Evolutionary conservation across 2,113 vertebrate species (phyloP), one percentile per base, ranked within the genome.

Genomic region (Montifringilla adamsi): DNA sequence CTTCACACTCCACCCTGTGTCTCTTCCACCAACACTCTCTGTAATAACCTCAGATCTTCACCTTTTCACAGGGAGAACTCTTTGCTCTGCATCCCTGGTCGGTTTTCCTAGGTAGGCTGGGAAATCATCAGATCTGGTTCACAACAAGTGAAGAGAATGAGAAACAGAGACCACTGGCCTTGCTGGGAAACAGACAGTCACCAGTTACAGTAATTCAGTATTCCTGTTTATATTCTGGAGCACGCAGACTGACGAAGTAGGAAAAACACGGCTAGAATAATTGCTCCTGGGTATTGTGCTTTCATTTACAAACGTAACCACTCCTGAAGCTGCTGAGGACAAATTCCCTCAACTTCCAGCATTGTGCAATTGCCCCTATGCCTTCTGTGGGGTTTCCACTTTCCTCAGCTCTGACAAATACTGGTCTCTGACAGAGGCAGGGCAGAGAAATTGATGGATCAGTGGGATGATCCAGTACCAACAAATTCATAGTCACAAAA

Each of bases 261-360:
- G 80, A 86, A 96, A 93, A 93, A 72, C 69, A 58, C 39, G 56
- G 60, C 73, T 82, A 75, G 35, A 95, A 93, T 81, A 89, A 90
- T 90, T 92, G 85, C 67, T 93, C n/a, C 85, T 84, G 92, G 94
- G 66, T 76, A 81, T 82, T 82, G 69, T 89, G 80, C 60, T 89
- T 76, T 70, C 67, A 73, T 75, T 77, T 52, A 33, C 41, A 70
- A 84, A 63, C 22, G 18, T 28, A 72, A 60, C 81, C 60, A 33
- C 68, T 88, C 90, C 74, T 80, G 49, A 76, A 84, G 60, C 88
- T 52, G 62, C 52, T 33, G 73, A 87, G 70, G 37, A 94, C 37
- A 13, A 69, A 78, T 95, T 91, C 88, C 58, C 78, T 74, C 41
- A 85, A 93, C 22, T 86, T 86, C 53, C 73, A 87, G 43, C 35